Evolutionary conservation across 1,140 invertebrate species (phyloP).

Genomic region (Drosophila ohnishii): DNA sequence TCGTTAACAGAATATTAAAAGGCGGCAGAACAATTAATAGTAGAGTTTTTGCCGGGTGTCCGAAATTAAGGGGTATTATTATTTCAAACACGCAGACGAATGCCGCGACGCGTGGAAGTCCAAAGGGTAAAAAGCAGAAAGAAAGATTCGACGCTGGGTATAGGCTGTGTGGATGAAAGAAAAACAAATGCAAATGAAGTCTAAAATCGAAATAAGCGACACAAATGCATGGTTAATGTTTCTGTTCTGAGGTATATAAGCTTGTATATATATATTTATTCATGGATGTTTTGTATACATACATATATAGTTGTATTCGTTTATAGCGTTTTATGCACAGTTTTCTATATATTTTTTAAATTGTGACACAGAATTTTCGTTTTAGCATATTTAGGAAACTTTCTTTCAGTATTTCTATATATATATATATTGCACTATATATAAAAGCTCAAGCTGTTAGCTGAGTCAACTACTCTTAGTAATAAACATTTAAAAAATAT

Average conservation of each 20-base stretch:
- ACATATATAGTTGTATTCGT: slow-evolving; percentile 27
- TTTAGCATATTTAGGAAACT: slow-evolving; percentile 34
- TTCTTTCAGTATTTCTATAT: slow-evolving; percentile 18
- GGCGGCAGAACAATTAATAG: slow-evolving; percentile 42
- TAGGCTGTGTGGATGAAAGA: slow-evolving; percentile 13
- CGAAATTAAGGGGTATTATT: slow-evolving; percentile 62
- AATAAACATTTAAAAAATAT: slow-evolving; percentile 53
- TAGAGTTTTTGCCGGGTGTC: slow-evolving; percentile 20
- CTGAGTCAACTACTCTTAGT: slow-evolving; percentile 47
- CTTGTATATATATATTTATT: slow-evolving; percentile 45
- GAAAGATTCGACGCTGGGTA: slow-evolving; percentile 16
- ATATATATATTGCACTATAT: slow-evolving; percentile 66
- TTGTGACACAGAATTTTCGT: slow-evolving; percentile 37
- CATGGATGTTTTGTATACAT: slow-evolving; percentile 32
- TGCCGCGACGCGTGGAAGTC: slow-evolving; percentile 60
- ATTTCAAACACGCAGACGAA: slow-evolving; percentile 65
- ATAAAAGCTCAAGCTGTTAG: slow-evolving; percentile 34
- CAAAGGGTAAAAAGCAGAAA: slow-evolving; percentile 36
- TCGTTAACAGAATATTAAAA: slow-evolving; percentile 44
- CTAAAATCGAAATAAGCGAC: slow-evolving; percentile 55
- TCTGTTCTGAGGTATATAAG: slow-evolving; percentile 59
- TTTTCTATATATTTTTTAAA: slow-evolving; percentile 40
- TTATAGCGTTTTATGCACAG: slow-evolving; percentile 66
- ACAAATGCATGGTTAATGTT: slow-evolving; percentile 64
- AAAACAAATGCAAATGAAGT: slow-evolving; percentile 53